Evolutionary conservation across 2,113 vertebrate genomes (phyloP).

Genomic region (Aix galericulata): DNA sequence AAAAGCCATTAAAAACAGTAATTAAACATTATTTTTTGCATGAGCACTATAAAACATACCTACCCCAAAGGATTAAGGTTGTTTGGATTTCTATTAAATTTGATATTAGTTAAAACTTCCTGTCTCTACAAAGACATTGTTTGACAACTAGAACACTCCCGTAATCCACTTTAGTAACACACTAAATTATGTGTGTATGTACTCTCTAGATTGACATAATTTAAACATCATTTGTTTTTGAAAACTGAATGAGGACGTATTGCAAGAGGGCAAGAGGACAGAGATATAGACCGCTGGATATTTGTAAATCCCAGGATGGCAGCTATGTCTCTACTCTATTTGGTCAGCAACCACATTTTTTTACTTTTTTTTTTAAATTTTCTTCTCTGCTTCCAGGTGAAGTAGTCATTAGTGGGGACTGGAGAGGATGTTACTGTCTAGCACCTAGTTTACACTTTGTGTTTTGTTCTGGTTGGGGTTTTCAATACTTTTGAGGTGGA

Average conservation of each 20-base stretch:
- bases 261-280: not conserved
- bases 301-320: not conserved
- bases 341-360: not conserved
- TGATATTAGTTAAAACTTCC: not conserved
- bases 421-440: not conserved
- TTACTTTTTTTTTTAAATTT: not conserved
- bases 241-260: not conserved
- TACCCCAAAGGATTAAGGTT: not conserved
- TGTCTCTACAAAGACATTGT: not conserved
- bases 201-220: not conserved
- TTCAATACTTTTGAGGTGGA: not conserved
- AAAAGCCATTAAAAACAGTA: not conserved
- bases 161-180: not conserved
- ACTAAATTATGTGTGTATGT: not conserved
- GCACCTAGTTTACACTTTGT: not conserved
- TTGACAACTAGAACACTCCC: not conserved
- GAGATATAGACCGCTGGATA: not conserved
- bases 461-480: not conserved
- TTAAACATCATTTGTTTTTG: not conserved
- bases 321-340: not conserved
- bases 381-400: not conserved
- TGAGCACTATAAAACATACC: not conserved
- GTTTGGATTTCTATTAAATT: not conserved
- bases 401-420: not conserved
- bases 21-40: not conserved